Evolutionary conservation across 53 echinoderm and acorn worm species (phyloP), one percentile per base, ranked within the genome.

Genomic region (Holothuria leucospilota): DNA sequence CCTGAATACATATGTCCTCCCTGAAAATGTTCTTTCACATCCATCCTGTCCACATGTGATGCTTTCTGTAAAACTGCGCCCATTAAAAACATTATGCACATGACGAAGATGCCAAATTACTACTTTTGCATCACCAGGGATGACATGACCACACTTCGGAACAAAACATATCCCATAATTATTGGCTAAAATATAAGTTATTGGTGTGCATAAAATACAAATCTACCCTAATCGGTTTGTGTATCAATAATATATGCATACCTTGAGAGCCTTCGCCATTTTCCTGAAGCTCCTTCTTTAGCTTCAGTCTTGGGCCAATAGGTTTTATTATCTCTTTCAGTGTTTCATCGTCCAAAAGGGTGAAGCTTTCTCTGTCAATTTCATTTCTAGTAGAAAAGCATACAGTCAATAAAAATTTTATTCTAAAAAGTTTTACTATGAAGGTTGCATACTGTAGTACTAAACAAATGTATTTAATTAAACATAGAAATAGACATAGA

Each of bases 91-190:
- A 29, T 68, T 72, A 46, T 90, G 91, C 39, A 82, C 63, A 74
- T 86, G 62, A 52, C 70, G 56, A 24, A 91, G 69, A 67, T 91
- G 91, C 91, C 91, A 91, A 11, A 91, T 63, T 53, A 87, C 42
- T 23, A 28, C 46, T 39, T 86, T 81, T 39, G 58, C 87, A 63
- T 81, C 63, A 28, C 91, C 91, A 62, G 62, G 13, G 29, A 90
- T 81, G 20, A 82, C 42, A 6, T 90, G 59, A 13, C 86, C 91
- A 87, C 87, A 90, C 63, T 56, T 90, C 14, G 73, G 71, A 56
- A n/a, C 90, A n/a, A 90, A 20, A 86, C 39, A 63, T 81, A 87
- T 29, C 86, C 91, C 91, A 90, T 90, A 25, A 0, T 52, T 11
- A 11, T 13, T 11, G 52, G 52, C 13, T 52, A 13, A 52, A 52